Conservation (phyloP, 2,888 invertebrate genomes). For the Agrochola lota region DNA sequence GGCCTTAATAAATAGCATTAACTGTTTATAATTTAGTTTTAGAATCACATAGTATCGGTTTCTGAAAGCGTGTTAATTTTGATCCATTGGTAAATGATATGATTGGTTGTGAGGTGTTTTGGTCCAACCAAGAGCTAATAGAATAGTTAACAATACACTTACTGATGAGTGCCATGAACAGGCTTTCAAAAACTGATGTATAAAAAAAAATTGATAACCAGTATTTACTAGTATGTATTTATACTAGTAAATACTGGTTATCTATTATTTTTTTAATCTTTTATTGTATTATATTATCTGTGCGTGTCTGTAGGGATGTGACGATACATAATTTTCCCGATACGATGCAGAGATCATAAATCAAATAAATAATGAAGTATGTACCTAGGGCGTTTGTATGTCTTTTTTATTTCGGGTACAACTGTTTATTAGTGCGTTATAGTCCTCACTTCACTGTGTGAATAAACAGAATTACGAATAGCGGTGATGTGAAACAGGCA, state of each 20-base stretch:
- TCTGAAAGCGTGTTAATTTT: slow-evolving; percentile 1
- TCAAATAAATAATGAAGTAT: too few species aligned
- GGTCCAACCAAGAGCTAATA: not conserved
- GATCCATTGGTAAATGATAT: not conserved
- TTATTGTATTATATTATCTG: not conserved
- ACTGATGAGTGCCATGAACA: not conserved
- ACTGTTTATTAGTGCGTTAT: too few species aligned
- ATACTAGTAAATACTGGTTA: not conserved
- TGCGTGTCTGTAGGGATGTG: not conserved
- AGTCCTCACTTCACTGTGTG: too few species aligned
- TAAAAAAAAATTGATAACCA: too few species aligned
- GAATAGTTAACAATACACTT: not conserved
- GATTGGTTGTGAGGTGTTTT: not conserved
- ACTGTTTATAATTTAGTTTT: not conserved
- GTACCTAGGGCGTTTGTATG: too few species aligned
- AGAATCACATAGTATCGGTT: not conserved
- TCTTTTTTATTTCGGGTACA: too few species aligned
- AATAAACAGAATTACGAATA: too few species aligned
- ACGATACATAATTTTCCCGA: too few species aligned
- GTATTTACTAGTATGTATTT: too few species aligned
- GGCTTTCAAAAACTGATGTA: slow-evolving; percentile 2
- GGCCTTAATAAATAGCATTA: not conserved
- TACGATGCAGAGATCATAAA: too few species aligned
- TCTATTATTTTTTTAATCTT: not conserved
- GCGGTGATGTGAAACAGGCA: too few species aligned